These are phyloP conservation scores for Speoplatyrhinus poulsoni DNA, from an alignment of 2,113 vertebrate genomes.

Conservation along the genomic window DNA sequence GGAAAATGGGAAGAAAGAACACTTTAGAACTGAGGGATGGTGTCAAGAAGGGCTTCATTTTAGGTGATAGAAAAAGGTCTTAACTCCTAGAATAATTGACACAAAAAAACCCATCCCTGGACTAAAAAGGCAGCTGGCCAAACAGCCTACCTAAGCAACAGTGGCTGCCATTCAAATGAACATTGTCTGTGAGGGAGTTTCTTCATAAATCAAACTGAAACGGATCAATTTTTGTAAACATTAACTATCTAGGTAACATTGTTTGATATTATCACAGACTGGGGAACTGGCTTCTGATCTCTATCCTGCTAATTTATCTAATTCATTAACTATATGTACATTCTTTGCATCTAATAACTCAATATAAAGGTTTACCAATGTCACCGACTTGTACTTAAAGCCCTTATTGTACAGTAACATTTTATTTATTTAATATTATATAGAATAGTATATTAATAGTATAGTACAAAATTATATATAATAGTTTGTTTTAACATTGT, in stretches of 20 bases:
- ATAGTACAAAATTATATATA: too few species aligned
- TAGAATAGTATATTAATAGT: too few species aligned
- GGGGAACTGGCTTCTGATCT: neutral
- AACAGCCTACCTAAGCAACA: conserved; percentile 61
- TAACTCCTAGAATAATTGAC: conserved; percentile 80
- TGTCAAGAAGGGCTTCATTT: conserved; percentile 85
- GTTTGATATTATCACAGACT: neutral
- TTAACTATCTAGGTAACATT: neutral
- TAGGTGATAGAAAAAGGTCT: conserved; percentile 77
- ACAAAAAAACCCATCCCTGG: conserved; percentile 78
- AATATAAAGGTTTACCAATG: too few species aligned
- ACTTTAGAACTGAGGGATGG: conserved; percentile 78
- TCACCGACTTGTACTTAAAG: too few species aligned
- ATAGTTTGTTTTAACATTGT: too few species aligned
- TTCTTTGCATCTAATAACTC: too few species aligned
- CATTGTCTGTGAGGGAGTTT: conserved; percentile 32
- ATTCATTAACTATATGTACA: too few species aligned
- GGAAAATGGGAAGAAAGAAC: conserved; percentile 61
- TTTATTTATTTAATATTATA: too few species aligned
- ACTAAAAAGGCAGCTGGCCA: conserved; percentile 75
- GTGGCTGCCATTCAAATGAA: conserved; percentile 44
- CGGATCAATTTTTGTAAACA: neutral
- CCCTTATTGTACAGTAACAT: too few species aligned
- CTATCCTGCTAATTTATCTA: too few species aligned
- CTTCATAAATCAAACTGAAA: neutral